Conservation (phyloP, 2,888 invertebrate species). For the Dynastes grantii region DNA sequence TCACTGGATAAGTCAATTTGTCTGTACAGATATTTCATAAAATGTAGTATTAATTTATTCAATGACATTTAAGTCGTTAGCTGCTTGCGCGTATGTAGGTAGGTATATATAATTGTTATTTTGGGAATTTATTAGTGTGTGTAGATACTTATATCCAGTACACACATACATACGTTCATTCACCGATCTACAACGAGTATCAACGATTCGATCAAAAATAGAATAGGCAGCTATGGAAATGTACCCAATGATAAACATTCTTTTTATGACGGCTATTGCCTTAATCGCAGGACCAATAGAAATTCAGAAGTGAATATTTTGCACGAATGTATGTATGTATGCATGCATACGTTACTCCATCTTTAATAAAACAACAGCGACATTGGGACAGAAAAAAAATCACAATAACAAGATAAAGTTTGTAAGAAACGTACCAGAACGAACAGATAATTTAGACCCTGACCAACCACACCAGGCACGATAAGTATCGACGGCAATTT, state of each 20-base stretch:
- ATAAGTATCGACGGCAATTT: conserved; percentile 28
- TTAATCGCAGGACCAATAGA: conserved; percentile 41
- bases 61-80: conserved; percentile 21
- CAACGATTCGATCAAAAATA: conserved; percentile 47
- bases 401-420: conserved; percentile 9
- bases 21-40: background rate
- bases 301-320: conserved; percentile 26
- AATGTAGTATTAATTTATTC: conserved; percentile 13
- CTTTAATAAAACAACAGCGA: conserved; percentile 4
- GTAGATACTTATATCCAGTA: conserved; percentile 25
- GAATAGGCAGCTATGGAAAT: conserved; percentile 45
- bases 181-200: conserved; percentile 46
- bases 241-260: conserved; percentile 46
- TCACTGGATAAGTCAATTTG: background rate
- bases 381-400: background rate
- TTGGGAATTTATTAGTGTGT: conserved; percentile 20
- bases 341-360: conserved; percentile 3
- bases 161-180: conserved; percentile 44
- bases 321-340: background rate
- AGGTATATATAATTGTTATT: conserved; percentile 25
- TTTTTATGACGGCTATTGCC: conserved; percentile 44
- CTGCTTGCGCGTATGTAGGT: conserved; percentile 17
- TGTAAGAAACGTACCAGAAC: conserved; percentile 31
- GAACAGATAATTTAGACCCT: conserved; percentile 35
- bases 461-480: conserved; percentile 43